Evolutionary conservation across 2,888 invertebrate species (phyloP).

Genomic region (Linnaemya tessellans): DNA sequence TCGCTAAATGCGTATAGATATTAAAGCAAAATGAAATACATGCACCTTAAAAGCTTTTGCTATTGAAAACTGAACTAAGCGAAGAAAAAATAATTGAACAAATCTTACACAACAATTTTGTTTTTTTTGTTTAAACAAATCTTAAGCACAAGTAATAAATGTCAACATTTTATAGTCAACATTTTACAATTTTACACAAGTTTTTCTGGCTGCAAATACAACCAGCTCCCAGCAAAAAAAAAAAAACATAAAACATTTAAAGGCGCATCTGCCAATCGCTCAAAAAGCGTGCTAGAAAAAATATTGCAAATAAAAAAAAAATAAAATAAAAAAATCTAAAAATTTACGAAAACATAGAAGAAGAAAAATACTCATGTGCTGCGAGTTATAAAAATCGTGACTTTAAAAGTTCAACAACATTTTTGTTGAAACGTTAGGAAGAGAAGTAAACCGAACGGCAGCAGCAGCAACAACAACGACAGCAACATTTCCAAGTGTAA

Average conservation of each 20-base stretch:
- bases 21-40: not conserved
- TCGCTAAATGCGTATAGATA: not conserved
- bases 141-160: slow-evolving; percentile 71
- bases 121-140: slow-evolving; percentile 53
- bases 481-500: not conserved
- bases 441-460: slow-evolving; percentile 12
- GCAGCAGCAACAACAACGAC: not conserved
- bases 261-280: slow-evolving; percentile 63
- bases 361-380: slow-evolving; percentile 61
- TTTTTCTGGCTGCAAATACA: slow-evolving; percentile 22
- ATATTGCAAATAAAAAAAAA: slow-evolving; percentile 52
- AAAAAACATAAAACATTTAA: slow-evolving; percentile 40
- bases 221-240: slow-evolving; percentile 12
- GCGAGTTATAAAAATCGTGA: slow-evolving; percentile 77
- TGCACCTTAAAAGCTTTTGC: not conserved
- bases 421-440: slow-evolving; percentile 70
- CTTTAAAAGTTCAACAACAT: slow-evolving; percentile 81
- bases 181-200: slow-evolving; percentile 50
- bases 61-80: not conserved
- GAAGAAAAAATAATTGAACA: slow-evolving; percentile 18
- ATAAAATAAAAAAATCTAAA: not conserved
- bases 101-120: slow-evolving; percentile 66
- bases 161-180: slow-evolving; percentile 67
- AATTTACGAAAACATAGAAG: not conserved
- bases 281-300: slow-evolving; percentile 64